A percentile compares a stretch with the other conserved stretches of the same genome.
Conservation (phyloP, 1,140 invertebrate genomes). For the Samia ricini region DNA sequence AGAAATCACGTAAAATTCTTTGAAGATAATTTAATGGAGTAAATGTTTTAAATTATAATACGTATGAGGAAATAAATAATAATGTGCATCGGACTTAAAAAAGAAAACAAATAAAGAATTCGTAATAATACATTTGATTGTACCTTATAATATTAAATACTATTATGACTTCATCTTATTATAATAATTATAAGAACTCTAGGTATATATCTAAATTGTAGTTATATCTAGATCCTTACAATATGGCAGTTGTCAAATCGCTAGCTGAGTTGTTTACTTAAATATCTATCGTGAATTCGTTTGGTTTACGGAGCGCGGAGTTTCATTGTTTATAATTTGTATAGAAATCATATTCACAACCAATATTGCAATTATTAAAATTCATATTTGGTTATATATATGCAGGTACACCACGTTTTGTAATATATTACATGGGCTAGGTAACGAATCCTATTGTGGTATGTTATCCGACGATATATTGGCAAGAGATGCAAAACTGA, state of each 20-base stretch:
- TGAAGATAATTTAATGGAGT: neutral
- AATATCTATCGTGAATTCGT: constrained; percentile 46
- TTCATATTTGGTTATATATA: constrained; percentile 61
- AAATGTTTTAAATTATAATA: neutral
- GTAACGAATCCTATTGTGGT: constrained; percentile 3
- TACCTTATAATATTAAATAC: constrained; percentile 71
- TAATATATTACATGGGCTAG: constrained; percentile 31
- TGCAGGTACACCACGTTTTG: constrained; percentile 47
- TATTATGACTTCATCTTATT: constrained; percentile 73
- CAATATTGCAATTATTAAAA: constrained; percentile 67
- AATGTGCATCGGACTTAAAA: neutral
- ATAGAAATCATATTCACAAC: constrained; percentile 54
- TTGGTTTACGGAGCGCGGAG: constrained; percentile 55
- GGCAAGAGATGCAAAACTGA: constrained; percentile 15
- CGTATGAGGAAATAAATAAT: neutral
- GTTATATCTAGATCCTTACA: constrained; percentile 67
- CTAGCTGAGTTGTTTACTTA: constrained; percentile 68
- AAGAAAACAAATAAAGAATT: constrained; percentile 12
- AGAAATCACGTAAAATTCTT: neutral
- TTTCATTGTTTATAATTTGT: constrained; percentile 52
- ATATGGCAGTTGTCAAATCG: constrained; percentile 75
- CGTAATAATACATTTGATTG: constrained; percentile 42
- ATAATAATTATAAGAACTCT: constrained; percentile 50
- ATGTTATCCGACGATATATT: constrained; percentile 19
- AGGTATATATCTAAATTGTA: constrained; percentile 52